phyloP scores from a whole-genome alignment of 1,140 invertebrate genomes.

The Pogonomyrmex barbatus region DNA sequence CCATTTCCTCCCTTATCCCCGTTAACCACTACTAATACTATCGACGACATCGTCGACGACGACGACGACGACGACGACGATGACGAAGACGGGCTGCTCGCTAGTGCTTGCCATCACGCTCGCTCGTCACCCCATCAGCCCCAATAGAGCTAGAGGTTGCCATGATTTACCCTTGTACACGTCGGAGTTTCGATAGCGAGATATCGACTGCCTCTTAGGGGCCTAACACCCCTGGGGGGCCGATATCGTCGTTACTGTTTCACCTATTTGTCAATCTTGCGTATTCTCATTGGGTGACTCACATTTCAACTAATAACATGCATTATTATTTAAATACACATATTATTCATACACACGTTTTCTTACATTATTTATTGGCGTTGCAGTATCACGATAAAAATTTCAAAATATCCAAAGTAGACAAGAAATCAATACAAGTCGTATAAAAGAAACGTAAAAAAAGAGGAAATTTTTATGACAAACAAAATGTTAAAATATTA shows the following conservation, averaged over 20 bases:
- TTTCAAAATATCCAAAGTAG: background rate
- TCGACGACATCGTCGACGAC: constrained; percentile 37
- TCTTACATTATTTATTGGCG: background rate
- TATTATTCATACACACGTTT: background rate
- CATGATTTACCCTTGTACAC: constrained; percentile 69
- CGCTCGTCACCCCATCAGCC: constrained; percentile 67
- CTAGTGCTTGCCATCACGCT: constrained; percentile 63
- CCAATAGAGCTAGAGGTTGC: constrained; percentile 71
- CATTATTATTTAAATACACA: background rate
- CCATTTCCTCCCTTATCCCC: constrained; percentile 82
- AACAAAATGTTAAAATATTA: too few species aligned
- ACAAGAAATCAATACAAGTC: background rate
- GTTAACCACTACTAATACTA: constrained; percentile 76
- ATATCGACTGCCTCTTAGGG: constrained; percentile 76
- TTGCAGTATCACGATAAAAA: background rate
- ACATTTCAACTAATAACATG: background rate
- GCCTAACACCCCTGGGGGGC: constrained; percentile 42
- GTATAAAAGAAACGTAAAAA: background rate
- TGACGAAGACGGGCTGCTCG: constrained; percentile 61
- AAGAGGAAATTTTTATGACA: background rate
- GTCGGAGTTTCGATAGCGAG: constrained; percentile 73
- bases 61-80: constrained; percentile 43
- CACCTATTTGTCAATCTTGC: constrained; percentile 21
- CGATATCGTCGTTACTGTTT: constrained; percentile 54
- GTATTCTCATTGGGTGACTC: constrained; percentile 5